A percentile compares a stretch with the other conserved stretches of the same genome.
These are phyloP conservation scores for Acrocephalus kingi DNA, from an alignment of 2,113 vertebrate genomes.

Conservation along the genomic window DNA sequence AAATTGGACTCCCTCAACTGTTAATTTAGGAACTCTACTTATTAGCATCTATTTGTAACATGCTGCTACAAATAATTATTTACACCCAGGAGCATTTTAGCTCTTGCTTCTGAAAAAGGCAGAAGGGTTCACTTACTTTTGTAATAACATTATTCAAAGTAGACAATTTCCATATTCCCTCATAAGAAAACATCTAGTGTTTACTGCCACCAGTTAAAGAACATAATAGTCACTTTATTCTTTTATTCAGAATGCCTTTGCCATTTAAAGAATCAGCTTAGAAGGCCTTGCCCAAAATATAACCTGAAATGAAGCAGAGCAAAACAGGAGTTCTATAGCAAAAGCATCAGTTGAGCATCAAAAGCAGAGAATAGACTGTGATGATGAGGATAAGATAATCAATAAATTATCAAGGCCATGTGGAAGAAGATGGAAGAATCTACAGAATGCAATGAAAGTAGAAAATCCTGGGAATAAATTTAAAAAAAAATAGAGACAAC, in stretches of 20 bases:
- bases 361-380: not conserved
- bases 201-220: not conserved
- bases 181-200: not conserved
- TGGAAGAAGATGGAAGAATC: not conserved
- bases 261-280: not conserved
- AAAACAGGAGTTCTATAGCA: not conserved
- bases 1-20: constrained; percentile 41
- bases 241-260: not conserved
- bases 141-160: not conserved
- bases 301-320: not conserved
- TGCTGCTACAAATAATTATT: constrained; percentile 46
- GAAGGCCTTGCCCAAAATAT: not conserved
- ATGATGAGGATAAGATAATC: not conserved
- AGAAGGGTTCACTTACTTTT: not conserved
- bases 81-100: not conserved
- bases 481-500: not conserved
- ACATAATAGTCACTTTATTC: not conserved
- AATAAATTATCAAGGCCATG: rapidly evolving
- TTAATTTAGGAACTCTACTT: constrained; percentile 32
- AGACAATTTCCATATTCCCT: not conserved
- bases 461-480: not conserved
- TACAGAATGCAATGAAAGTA: not conserved
- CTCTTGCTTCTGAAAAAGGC: not conserved
- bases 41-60: constrained; percentile 49
- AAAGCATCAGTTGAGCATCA: not conserved